Evolutionary conservation across 2,113 vertebrate genomes (phyloP), one percentile per base, ranked within the genome.

Genomic region (Suricata suricatta): DNA sequence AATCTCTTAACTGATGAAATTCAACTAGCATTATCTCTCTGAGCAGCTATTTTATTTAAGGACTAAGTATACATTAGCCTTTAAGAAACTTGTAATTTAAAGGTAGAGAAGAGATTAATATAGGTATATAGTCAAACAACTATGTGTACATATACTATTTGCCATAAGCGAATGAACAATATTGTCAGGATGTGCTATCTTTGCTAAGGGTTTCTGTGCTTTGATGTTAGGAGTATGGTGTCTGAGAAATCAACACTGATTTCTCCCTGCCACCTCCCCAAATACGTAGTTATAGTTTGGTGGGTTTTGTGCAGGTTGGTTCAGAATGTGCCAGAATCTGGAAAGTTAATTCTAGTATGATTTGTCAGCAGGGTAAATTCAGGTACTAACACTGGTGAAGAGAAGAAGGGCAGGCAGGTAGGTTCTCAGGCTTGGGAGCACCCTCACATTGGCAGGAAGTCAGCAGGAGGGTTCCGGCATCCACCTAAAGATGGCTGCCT

Each of bases 11-110:
- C 25, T 23, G 19, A n/a, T 50, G 68, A 47, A 86, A 92, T 79
- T 80, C 69, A 84, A 76, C 76, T 69, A 54, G 21, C 27, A 17
- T n/a, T n/a, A n/a, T 8, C 31, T 86, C 63, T 64, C n/a, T 60
- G 68, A 86, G 66, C 6, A 83, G 54, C 52, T 90, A 9, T 35
- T 95, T 88, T 71, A 69, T 63, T 52, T 87, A 33, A 82, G 76
- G n/a, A 14, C 35, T 31, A 47, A 88, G 13, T 21, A 64, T 7
- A 41, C 5, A 0, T 35, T 85, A 96, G 17, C 35, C 31, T 83
- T 68, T 80, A 80, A 88, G 31, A 13, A 94, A 15, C 41, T 90
- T 71, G n/a, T 71, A 29, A 93, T 84, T 83, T 84, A 86, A 88
- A 87, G 47, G 17, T 11, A 95, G 9, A 88, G 52, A 63, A 96